A percentile compares a stretch with the other conserved stretches of the same genome.
Evolutionary conservation across 2,797 vertebrate genomes (phyloP).

Genomic region (Acanthurus tractus): DNA sequence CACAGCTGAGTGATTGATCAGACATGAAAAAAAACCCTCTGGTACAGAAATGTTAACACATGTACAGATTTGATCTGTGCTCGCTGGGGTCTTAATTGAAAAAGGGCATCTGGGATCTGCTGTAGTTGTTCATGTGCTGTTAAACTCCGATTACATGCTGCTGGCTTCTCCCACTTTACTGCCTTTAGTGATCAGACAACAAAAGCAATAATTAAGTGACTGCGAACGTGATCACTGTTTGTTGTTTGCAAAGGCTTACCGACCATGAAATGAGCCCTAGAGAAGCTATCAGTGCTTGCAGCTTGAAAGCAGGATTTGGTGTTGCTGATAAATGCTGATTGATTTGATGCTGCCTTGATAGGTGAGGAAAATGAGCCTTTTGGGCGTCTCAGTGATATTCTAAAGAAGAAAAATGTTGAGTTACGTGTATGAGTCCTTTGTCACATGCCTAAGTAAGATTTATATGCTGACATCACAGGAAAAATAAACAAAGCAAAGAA

Average conservation of each 20-base stretch:
- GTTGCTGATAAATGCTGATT: slow-evolving; percentile 53
- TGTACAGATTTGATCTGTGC: slow-evolving; percentile 14
- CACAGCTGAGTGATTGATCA: slow-evolving; percentile 27
- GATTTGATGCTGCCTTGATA: slow-evolving; percentile 48
- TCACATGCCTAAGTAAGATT: too few relatives aligned
- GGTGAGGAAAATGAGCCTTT: slow-evolving; percentile 14
- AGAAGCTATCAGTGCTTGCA: slow-evolving; percentile 51
- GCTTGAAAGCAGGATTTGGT: slow-evolving; percentile 40
- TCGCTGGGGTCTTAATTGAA: slow-evolving; percentile 50
- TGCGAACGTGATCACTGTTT: slow-evolving; percentile 61
- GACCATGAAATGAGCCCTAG: slow-evolving; percentile 66
- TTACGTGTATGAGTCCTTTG: slow-evolving; percentile 13
- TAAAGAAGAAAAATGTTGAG: not conserved
- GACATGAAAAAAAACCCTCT: not conserved
- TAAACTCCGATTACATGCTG: slow-evolving; percentile 66
- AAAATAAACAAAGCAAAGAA: slow-evolving; percentile 43
- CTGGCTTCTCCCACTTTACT: slow-evolving; percentile 63
- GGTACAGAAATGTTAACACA: not conserved
- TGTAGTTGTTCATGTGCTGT: slow-evolving; percentile 57
- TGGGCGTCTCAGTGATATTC: slow-evolving; percentile 5
- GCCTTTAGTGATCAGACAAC: slow-evolving; percentile 69
- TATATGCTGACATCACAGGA: not conserved
- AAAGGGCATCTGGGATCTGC: slow-evolving; percentile 58
- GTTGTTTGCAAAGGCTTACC: slow-evolving; percentile 59
- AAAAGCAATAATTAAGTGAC: slow-evolving; percentile 71